Base-by-base conservation (phyloP, 2,113 vertebrate genomes). In the Periophthalmodon schlosseri region DNA sequence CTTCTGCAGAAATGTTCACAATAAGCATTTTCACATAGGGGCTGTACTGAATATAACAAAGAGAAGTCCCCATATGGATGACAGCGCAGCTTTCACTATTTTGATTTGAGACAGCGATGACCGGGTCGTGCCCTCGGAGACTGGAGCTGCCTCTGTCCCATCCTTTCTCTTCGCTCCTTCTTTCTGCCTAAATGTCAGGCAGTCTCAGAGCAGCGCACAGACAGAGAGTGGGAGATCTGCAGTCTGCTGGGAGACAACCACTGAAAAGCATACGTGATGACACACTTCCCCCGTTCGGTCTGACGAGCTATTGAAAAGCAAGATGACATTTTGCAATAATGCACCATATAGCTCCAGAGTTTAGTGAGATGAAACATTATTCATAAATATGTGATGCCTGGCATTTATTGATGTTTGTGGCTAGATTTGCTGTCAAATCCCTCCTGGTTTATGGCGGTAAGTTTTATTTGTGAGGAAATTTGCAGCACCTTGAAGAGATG, bases 251-350 rank as follows among this genome's bases (percentile, higher is more conserved):
- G 89, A 81, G 85, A 80, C 76, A 79, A 78, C 81, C 78, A 89
- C 81, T 86, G 85, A 90, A 63, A 87, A 82, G 84, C 80, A 79
- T 86, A 85, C 83, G 85, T 69, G 82, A 87, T 85, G 81, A 84
- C 85, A 84, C 86, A 75, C 78, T 86, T 83, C 82, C 66, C 74
- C 85, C 72, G 89, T 87, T 91, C 84, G 87, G 75, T 74, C 80
- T 86, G 81, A 89, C 86, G 85, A 87, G 88, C 87, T 84, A 85
- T 89, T 89, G 88, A 91, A 91, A 91, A 87, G 88, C 85, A 76
- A 78, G 85, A 86, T 92, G 91, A 92, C 91, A 93, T 92, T 92
- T 92, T 75, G 81, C 87, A 90, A 88, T 91, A 89, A 90, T 87
- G 78, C 84, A 75, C 73, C 69, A 75, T 80, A 89, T 79, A 87